Evolutionary conservation across 2,888 invertebrate genomes (phyloP).

Genomic region (Lasioglossum vierecki): DNA sequence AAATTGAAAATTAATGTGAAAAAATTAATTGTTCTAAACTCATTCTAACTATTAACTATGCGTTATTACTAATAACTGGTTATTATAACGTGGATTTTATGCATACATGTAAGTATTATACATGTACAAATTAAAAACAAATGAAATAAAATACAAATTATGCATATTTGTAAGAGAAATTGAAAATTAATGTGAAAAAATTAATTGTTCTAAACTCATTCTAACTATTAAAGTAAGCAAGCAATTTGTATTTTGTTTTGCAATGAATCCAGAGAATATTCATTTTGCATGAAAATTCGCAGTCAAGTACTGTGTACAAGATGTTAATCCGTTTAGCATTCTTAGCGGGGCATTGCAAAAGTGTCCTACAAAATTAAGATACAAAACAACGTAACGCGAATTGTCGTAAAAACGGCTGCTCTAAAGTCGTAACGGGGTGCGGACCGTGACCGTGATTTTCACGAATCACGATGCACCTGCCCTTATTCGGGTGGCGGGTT

Average conservation of each 20-base stretch:
- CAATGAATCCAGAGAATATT: background rate
- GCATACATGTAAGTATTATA: no score
- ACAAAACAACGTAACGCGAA: conserved; percentile 3
- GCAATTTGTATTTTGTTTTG: no score
- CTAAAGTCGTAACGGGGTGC: conserved; percentile 12
- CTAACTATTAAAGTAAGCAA: background rate
- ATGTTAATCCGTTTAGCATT: background rate
- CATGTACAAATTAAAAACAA: no score
- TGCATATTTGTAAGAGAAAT: background rate
- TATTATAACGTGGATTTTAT: background rate
- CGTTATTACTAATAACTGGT: no score
- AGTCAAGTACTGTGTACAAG: background rate
- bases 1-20: background rate
- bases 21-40: background rate
- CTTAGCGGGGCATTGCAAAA: background rate
- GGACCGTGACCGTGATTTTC: conserved; percentile 53
- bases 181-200: background rate
- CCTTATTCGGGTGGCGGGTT: conserved; percentile 52
- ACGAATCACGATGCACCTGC: conserved; percentile 74
- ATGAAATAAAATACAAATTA: no score
- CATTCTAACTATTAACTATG: background rate
- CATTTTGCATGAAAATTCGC: background rate
- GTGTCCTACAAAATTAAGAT: conserved; percentile 2
- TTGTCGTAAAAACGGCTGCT: conserved; percentile 27
- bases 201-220: background rate